Base-by-base conservation (phyloP, 2,797 vertebrate genomes). In the Coreius guichenoti region DNA sequence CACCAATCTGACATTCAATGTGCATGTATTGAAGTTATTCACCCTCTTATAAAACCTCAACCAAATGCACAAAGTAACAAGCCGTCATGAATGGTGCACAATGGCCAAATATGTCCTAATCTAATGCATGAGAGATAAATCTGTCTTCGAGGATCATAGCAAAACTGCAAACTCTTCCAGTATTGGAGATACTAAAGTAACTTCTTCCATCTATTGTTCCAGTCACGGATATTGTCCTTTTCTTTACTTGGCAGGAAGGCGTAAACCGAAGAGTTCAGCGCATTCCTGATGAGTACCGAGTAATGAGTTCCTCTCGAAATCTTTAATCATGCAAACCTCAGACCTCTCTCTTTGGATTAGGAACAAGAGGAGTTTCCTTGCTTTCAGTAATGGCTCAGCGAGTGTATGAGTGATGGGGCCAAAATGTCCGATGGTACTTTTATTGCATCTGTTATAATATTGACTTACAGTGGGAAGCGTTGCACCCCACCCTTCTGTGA, bases 371-470 rank as follows among this genome's bases (percentile, higher is more conserved):
- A 51, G 63, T 77, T 84, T 87, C 54, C 73, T 69, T 49, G 67
- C 65, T 80, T 47, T 79, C 61, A 45, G 85, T 74, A 85, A 86
- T 65, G 61, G 56, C 85, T 74, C 69, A 75, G 67, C 23, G 69
- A 73, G 83, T 86, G 81, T 17, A 69, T 83, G 82, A 81, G 76
- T 12, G 74, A 69, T 47, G 72, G 58, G 47, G 26, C 80, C 79
- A 82, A 74, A 63, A 77, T 80, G 36, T 81, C 65, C 54, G 63
- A 88, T 88, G 65, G 31, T 17, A 86, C 73, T 89, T 89, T 87
- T 86, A 84, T 76, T 68, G 78, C 88, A 86, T 87, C 88, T 89
- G 88, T 87, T 87, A 87, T 80, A 87, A 89, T 84, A 89, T 84
- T 89, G 88, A 87, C 81, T 87, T 86, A 80, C 80, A 81, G 76